These are phyloP conservation scores for Malacoraja senta DNA, from an alignment of 2,797 vertebrate genomes.

Conservation along the genomic window DNA sequence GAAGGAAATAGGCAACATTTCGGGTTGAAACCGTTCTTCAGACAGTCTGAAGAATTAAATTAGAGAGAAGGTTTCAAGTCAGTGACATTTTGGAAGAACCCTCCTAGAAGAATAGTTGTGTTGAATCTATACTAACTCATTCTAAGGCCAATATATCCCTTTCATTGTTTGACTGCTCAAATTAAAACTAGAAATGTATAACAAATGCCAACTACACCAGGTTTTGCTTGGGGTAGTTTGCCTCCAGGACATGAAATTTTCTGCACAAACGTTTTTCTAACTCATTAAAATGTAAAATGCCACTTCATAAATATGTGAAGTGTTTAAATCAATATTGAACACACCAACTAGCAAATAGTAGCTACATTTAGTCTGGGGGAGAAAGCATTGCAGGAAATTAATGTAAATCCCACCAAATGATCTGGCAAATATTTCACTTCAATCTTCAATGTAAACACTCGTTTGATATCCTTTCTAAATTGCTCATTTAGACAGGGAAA, in stretches of 20 bases:
- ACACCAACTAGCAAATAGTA: constrained; percentile 11
- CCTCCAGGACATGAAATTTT: not conserved
- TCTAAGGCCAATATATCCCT: not conserved
- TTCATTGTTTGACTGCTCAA: not conserved
- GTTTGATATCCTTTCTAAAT: constrained; percentile 64
- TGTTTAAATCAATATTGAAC: constrained; percentile 17
- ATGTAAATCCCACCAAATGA: constrained; percentile 44
- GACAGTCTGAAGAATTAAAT: no score
- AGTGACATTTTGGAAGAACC: no score
- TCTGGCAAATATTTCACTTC: constrained; percentile 72
- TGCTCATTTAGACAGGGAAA: constrained; percentile 50
- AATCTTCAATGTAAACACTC: constrained; percentile 72
- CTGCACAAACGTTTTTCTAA: not conserved
- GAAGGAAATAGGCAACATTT: no score
- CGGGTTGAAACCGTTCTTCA: no score
- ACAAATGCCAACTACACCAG: not conserved
- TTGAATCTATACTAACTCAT: not conserved
- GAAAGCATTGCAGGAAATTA: not conserved
- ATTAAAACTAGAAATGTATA: not conserved
- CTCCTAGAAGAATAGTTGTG: not conserved
- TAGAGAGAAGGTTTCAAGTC: no score
- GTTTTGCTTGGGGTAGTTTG: not conserved
- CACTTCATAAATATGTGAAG: constrained; percentile 11
- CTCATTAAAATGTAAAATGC: constrained; percentile 12
- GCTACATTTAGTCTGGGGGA: constrained; percentile 8